Evolutionary conservation across 2,888 invertebrate genomes (phyloP).

Genomic region (Ypsolopha sequella): DNA sequence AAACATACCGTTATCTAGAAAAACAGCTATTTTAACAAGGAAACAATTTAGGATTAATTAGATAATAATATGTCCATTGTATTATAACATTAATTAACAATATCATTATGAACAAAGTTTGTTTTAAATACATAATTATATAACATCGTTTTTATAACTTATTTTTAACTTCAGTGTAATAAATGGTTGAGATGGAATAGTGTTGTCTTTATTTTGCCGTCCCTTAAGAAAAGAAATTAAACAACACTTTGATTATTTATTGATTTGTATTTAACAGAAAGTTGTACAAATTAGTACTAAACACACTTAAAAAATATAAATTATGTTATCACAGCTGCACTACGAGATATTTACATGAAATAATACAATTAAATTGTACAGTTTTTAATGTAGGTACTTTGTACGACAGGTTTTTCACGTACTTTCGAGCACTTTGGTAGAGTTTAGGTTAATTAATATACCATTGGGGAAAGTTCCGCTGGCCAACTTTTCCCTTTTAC

Average conservation of each 20-base stretch:
- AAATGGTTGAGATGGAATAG: slow-evolving; percentile 27
- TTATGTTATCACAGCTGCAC: slow-evolving; percentile 23
- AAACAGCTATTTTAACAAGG: not conserved
- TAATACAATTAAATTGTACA: not conserved
- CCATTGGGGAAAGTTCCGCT: too few species aligned
- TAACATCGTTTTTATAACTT: slow-evolving; percentile 23
- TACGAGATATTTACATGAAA: slow-evolving; percentile 7
- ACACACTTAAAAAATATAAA: not conserved
- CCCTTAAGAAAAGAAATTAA: slow-evolving; percentile 9
- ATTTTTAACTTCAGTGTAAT: slow-evolving; percentile 51
- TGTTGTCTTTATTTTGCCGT: slow-evolving; percentile 8
- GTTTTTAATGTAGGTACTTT: too few species aligned
- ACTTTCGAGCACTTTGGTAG: too few species aligned
- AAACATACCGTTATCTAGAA: not conserved
- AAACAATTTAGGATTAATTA: not conserved
- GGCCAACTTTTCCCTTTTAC: too few species aligned
- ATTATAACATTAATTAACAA: not conserved
- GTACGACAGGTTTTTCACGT: too few species aligned
- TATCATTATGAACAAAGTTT: slow-evolving; percentile 3
- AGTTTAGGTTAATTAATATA: too few species aligned
- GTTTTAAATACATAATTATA: not conserved
- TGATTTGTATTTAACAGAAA: slow-evolving; percentile 7
- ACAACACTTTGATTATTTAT: slow-evolving; percentile 4
- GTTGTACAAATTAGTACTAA: slow-evolving; percentile 15
- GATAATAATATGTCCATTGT: not conserved